Percentiles rank a stretch among this genome's conserved stretches.
Conservation (phyloP, 2,888 invertebrate species). For the Luperina testacea region DNA sequence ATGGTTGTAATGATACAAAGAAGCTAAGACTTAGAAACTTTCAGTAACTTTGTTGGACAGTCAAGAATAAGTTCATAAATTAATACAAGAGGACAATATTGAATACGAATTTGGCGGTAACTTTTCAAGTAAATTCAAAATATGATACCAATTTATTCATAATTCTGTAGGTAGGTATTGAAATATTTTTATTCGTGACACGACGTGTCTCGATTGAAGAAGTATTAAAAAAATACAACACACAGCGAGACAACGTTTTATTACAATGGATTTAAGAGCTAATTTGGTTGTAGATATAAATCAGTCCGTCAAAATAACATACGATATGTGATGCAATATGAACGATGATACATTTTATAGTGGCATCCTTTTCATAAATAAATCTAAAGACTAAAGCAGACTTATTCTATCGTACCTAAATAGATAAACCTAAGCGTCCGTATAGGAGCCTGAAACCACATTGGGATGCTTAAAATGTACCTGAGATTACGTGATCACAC, state of each 20-base stretch:
- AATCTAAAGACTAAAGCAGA: not conserved
- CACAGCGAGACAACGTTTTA: not conserved
- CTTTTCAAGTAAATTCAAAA: constrained; percentile 14
- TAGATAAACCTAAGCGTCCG: constrained; percentile 6
- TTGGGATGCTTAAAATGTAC: constrained; percentile 60
- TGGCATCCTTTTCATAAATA: not conserved
- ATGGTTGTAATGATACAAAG: constrained; percentile 48
- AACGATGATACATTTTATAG: no score
- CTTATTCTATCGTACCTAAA: constrained; percentile 5
- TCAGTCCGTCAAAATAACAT: not conserved
- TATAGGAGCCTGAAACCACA: constrained; percentile 25
- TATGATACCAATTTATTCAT: not conserved
- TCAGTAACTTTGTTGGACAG: constrained; percentile 31
- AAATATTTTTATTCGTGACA: not conserved
- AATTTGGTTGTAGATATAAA: not conserved
- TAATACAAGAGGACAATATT: constrained; percentile 10
- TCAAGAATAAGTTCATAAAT: constrained; percentile 38
- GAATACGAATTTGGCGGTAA: constrained; percentile 13
- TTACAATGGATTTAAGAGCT: not conserved
- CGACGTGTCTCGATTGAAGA: no score
- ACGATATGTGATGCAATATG: not conserved
- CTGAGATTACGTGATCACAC: constrained; percentile 56
- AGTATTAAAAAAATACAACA: not conserved
- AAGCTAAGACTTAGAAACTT: constrained; percentile 29
- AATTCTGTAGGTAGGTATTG: not conserved